Evolutionary conservation across 2,113 vertebrate genomes (phyloP), one percentile per base, ranked within the genome.

Genomic region (Oreochromis tanganicae): DNA sequence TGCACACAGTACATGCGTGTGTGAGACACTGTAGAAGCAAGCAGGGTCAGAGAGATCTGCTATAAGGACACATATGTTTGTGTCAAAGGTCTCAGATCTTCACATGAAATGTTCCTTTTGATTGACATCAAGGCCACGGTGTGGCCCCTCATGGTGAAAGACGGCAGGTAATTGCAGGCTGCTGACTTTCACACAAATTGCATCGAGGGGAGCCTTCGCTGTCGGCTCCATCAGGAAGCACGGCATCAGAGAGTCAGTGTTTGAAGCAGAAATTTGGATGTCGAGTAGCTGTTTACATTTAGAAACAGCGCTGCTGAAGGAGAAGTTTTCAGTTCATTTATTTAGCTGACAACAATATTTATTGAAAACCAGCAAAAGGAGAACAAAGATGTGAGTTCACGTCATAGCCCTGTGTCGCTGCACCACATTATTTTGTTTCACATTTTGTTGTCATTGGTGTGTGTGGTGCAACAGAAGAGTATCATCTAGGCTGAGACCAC

Each of bases 101-200:
- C 21, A 46, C 88, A 57, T n/a, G 55, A 85, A 21, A 46, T 48
- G 68, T 83, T 57, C 14, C 54, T 81, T 50, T 66, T 90, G 90
- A 90, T 75, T 95, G 93, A 94, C 93, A 82, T 34, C 38, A 80
- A 88, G 66, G 90, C 63, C 80, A 85, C 9, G 50, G 11, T 50
- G 82, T 48, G 90, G 86, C 48, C 88, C 81, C 84, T 87, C 66
- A 19, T 78, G 83, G 78, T 80, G 91, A 86, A 50, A 41, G 82
- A 75, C 83, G 81, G 83, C 82, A 86, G 48, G 89, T 95, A 94
- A 96, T 94, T 93, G 88, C 66, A 59, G 82, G 78, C 80, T 83
- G 89, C 85, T 89, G 85, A 91, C 82, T 82, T 16, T 80, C 50
- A 80, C 83, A 91, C 87, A 93, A 90, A 91, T 87, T 90, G 84